Base-by-base conservation (phyloP, 2,113 vertebrate genomes). In the Centrocercus urophasianus region DNA sequence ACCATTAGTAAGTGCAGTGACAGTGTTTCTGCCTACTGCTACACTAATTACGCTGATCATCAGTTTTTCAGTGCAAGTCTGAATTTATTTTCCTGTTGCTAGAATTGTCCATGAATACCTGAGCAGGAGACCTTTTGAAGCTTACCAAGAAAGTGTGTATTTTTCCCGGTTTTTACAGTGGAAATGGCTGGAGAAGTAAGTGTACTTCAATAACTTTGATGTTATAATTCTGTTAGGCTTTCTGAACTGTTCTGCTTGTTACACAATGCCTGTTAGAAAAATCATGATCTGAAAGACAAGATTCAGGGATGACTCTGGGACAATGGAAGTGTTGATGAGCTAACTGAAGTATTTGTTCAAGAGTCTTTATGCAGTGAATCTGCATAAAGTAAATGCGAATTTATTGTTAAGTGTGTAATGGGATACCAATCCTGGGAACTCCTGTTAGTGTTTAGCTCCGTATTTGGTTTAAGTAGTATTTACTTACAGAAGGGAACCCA, bases 101-200 rank as follows among this genome's bases (percentile, higher is more conserved):
- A 99, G 99, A 97, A 96, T 98, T 97, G 98, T 99, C 91, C 98
- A 98, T 88, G 98, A 98, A 95, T 98, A 99, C 96, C 97, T 99
- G 96, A 98, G 98, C 95, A 98, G 98, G 96, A 96, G 95, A 91
- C 98, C 99, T 84, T 99, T 99, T 97, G 97, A 98, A 93, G 97
- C 98, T 90, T 99, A 98, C 96, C 98, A 99, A 80, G 98, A 98
- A 67, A 99, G 98, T 82, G 94, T 98, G 89, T 98, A 98, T 97
- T 99, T 99, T 97, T 98, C 98, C 88, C 99, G 98, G 10, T 99
- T 99, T 97, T 97, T 99, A 89, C 99, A 99, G 95, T 99, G 99
- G 99, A 99, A 99, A 96, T 99, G 99, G 98, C 97, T 99, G 94
- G 99, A 99, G 97, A 98, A 98, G 99, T 99, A 98, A 89, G 98